Conservation (phyloP, 1,140 invertebrate genomes). For the Ooceraea biroi region DNA sequence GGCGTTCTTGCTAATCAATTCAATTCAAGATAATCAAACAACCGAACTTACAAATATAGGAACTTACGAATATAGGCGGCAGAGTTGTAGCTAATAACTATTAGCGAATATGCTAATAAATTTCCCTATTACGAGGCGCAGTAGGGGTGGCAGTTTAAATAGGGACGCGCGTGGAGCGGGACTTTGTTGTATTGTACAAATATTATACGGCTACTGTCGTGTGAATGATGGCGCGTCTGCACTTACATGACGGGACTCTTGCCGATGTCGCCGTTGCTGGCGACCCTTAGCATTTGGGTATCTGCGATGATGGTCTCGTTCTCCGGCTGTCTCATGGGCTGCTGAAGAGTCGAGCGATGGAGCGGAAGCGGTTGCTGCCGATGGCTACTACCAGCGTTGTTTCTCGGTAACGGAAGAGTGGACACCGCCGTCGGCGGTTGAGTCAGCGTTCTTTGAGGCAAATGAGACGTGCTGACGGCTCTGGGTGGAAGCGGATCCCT, state of each 20-base stretch:
- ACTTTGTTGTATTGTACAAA: slow-evolving; percentile 20
- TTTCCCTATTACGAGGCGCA: slow-evolving; percentile 33
- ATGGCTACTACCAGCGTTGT: slow-evolving; percentile 62
- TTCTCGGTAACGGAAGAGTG: slow-evolving; percentile 80
- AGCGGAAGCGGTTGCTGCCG: slow-evolving; percentile 66
- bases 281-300: slow-evolving; percentile 70
- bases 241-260: slow-evolving; percentile 67
- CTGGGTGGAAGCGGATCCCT: slow-evolving; percentile 86
- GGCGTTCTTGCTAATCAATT: background rate
- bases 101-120: slow-evolving; percentile 40
- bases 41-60: background rate
- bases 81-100: slow-evolving; percentile 3
- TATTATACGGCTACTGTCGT: background rate
- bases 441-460: slow-evolving; percentile 75
- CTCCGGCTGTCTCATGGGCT: slow-evolving; percentile 68
- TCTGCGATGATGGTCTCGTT: slow-evolving; percentile 67
- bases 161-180: slow-evolving; percentile 15
- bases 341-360: slow-evolving; percentile 65
- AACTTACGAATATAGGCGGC: slow-evolving; percentile 2
- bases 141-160: slow-evolving; percentile 40
- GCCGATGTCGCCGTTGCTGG: slow-evolving; percentile 78
- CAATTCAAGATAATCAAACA: slow-evolving; percentile 25
- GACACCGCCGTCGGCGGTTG: slow-evolving; percentile 81
- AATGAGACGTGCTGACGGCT: slow-evolving; percentile 85
- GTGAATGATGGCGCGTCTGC: background rate